Conservation (phyloP, 2,113 vertebrate genomes). For the Ginglymostoma cirratum region DNA sequence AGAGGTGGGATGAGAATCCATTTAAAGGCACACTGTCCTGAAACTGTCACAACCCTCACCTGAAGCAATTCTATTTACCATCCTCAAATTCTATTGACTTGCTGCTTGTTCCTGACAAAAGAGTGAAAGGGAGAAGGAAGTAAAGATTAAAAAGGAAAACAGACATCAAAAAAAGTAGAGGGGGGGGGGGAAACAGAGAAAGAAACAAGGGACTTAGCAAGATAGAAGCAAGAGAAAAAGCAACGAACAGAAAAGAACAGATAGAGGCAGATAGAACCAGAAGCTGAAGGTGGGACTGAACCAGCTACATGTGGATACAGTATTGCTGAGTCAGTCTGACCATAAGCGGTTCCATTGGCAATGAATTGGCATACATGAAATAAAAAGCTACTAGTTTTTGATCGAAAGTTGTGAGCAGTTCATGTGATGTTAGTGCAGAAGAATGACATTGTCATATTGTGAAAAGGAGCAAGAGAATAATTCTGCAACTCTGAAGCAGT, state of each 20-base stretch:
- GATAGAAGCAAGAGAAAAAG: neutral
- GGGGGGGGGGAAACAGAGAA: neutral
- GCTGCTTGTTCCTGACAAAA: neutral
- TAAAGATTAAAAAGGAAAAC: neutral
- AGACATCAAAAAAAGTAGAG: neutral
- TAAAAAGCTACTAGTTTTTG: neutral
- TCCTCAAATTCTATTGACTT: neutral
- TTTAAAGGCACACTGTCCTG: neutral
- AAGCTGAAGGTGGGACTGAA: neutral
- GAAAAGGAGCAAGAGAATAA: neutral
- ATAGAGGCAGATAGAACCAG: neutral
- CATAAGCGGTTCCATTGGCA: neutral
- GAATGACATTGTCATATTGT: neutral
- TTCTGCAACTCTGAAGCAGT: neutral
- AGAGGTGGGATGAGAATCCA: neutral
- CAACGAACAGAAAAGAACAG: neutral
- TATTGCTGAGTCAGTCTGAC: neutral
- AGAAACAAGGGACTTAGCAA: neutral
- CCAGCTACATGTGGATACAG: neutral
- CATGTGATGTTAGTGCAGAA: neutral
- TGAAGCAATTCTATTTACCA: neutral
- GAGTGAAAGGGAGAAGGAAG: neutral
- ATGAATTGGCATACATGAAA: neutral
- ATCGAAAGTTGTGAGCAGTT: conserved; percentile 20
- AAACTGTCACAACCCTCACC: neutral